Percentiles rank a stretch among this genome's conserved stretches.
Conservation (phyloP, 2,888 invertebrate species). For the Carcina quercana region DNA sequence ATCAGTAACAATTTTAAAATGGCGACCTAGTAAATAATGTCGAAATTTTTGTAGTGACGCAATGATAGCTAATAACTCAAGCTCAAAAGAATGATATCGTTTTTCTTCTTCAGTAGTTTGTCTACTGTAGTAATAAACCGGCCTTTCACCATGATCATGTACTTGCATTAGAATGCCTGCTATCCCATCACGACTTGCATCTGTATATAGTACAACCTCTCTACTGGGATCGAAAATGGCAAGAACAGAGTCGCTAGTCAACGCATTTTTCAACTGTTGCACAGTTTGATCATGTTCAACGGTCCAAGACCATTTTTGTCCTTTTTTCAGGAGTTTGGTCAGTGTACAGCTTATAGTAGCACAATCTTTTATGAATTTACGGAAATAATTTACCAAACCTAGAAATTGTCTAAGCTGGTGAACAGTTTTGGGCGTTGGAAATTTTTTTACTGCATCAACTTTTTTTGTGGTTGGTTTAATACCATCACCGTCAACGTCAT, state of each 20-base stretch:
- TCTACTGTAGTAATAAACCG: background rate
- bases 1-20: background rate
- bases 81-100: background rate
- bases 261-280: background rate
- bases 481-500: conserved; percentile 1
- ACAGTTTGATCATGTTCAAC: background rate
- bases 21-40: background rate
- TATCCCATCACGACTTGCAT: background rate
- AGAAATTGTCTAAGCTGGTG: background rate
- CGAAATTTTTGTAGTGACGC: background rate
- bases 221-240: background rate
- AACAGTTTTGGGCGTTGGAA: background rate
- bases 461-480: conserved; percentile 19
- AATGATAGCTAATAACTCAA: background rate
- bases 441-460: conserved; percentile 7
- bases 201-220: background rate
- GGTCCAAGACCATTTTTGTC: background rate
- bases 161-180: background rate
- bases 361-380: background rate
- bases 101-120: background rate
- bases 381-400: background rate
- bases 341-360: background rate
- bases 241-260: background rate
- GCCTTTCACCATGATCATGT: background rate
- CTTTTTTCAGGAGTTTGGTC: background rate